These are phyloP conservation scores for Terebella lapidaria DNA, from an alignment of 2,888 invertebrate species.

Conservation along the genomic window DNA sequence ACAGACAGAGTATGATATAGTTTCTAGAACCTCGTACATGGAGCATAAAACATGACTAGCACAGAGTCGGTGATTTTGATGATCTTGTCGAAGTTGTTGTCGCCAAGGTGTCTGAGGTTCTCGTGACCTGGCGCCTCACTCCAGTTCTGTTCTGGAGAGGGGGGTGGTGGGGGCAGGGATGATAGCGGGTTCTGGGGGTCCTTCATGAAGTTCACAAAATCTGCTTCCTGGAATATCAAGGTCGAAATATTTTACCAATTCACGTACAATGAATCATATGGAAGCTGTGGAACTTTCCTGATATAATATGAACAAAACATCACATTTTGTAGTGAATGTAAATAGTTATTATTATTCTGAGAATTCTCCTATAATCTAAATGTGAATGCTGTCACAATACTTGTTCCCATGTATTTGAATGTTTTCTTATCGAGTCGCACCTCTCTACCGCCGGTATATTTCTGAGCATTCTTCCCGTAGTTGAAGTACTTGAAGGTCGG, in stretches of 20 bases:
- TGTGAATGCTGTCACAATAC: too few relatives aligned
- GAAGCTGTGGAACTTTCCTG: too few relatives aligned
- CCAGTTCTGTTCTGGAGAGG: constrained; percentile 54
- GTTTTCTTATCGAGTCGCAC: constrained; percentile 56
- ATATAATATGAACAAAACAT: too few relatives aligned
- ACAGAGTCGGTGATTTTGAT: constrained; percentile 59
- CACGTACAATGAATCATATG: too few relatives aligned
- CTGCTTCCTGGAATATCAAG: constrained; percentile 63
- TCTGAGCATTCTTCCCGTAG: constrained; percentile 65
- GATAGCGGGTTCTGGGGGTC: constrained; percentile 52
- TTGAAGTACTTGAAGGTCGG: constrained; percentile 70
- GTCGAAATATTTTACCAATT: too few relatives aligned
- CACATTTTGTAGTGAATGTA: too few relatives aligned
- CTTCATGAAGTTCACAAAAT: constrained; percentile 75
- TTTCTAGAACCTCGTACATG: too few relatives aligned
- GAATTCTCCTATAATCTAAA: too few relatives aligned
- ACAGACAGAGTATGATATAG: too few relatives aligned
- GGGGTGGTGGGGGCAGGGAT: constrained; percentile 38
- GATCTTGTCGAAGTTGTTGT: constrained; percentile 55
- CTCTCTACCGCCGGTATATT: constrained; percentile 72
- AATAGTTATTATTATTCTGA: too few relatives aligned
- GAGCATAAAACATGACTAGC: constrained; percentile 55
- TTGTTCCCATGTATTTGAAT: too few relatives aligned
- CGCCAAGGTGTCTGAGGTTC: constrained; percentile 71
- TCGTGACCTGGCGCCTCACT: constrained; percentile 53